Conservation (phyloP, 2,888 invertebrate species). For the Heliconius charithonia region DNA sequence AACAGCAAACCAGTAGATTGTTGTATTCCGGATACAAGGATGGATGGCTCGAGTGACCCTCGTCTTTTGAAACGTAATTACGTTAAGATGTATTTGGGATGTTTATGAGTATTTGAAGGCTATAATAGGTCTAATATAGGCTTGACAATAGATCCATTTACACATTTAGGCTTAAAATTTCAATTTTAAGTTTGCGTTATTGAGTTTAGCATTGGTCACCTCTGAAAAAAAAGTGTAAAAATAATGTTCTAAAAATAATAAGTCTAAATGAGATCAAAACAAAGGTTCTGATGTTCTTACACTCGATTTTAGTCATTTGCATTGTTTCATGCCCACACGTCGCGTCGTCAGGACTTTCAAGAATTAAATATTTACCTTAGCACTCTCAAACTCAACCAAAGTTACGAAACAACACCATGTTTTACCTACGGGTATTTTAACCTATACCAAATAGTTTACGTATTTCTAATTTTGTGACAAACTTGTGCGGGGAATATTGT, state of each 20-base stretch:
- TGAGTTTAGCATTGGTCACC: no score
- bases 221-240: no score
- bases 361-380: neutral
- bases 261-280: no score
- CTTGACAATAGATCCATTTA: no score
- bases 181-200: no score
- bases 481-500: conserved; percentile 17
- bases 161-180: no score
- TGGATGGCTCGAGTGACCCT: neutral
- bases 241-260: no score
- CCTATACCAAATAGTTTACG: conserved; percentile 9
- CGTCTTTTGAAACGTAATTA: conserved; percentile 4
- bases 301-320: neutral
- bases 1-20: conserved; percentile 1
- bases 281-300: no score
- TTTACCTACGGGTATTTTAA: neutral
- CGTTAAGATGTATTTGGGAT: neutral
- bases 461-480: conserved; percentile 11
- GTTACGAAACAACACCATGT: neutral
- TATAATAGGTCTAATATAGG: no score
- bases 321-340: neutral
- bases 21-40: conserved; percentile 20
- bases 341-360: neutral
- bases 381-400: neutral
- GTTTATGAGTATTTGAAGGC: neutral